Base-by-base conservation (phyloP, 2,888 invertebrate species). In the Latheticus oryzae region DNA sequence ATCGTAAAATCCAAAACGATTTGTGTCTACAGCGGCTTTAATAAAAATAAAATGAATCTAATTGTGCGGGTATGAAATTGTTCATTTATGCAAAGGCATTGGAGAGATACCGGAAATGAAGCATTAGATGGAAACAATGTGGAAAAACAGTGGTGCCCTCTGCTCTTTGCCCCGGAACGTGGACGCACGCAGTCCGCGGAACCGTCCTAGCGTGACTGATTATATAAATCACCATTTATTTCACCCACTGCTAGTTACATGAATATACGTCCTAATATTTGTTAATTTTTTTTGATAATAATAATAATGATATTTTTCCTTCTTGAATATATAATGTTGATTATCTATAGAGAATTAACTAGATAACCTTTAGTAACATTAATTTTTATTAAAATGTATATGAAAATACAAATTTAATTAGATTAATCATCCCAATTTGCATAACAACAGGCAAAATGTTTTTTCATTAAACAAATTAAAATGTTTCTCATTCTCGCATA, bases 151-250 rank as follows among this genome's bases (percentile, higher is more conserved):
- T 57, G 64, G 60, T 58, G 58, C 52, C 52, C 58, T 58, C 56
- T 63, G 60, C 58, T 62, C 60, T 51, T 30, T 61, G 61, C 59
- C 61, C 63, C 66, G 65, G 63, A 65, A 67, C 58, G 58, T 58
- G 69, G 65, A 68, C 70, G 69, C 69, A 72, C 70, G 70, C 69
- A 69, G 69, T 54, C 64, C 58, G 65, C 56, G 50, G 42, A 59
- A 54, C 53, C 69, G 67, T 54, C 68, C 64, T 72, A 68, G 71
- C 73, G 71, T 73, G 73, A 73, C 73, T 69, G 71, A 67, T 70
- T 72, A 66, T 56, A 70, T 72, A 73, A 73, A 73, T 73, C 72
- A 71, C 62, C 70, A 71, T 72, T 71, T 73, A 71, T 69, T 70
- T 69, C 62, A 64, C 67, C 68, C 66, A 66, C 67, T 69, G 61